Evolutionary conservation across 2,113 vertebrate genomes (phyloP).

Genomic region (Tachuris rubrigastra): DNA sequence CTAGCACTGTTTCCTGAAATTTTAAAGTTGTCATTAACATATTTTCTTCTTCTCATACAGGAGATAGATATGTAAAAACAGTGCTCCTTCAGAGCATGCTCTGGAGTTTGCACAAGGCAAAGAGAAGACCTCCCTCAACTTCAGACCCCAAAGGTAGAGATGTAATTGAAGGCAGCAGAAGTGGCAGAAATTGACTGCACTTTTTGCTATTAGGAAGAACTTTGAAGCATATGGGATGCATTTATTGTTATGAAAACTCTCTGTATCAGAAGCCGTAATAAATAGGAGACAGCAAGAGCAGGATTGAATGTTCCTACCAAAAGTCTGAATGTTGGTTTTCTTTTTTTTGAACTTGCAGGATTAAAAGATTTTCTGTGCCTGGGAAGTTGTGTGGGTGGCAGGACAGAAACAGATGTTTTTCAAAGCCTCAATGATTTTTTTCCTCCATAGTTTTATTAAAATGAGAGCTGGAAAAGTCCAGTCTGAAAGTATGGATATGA

Average conservation of each 20-base stretch:
- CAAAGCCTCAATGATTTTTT: neutral
- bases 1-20: neutral
- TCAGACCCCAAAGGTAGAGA: neutral
- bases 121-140: neutral
- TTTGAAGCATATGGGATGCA: neutral
- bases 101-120: neutral
- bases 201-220: neutral
- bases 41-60: neutral
- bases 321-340: neutral
- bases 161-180: neutral
- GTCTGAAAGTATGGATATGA: neutral
- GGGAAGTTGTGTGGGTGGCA: neutral
- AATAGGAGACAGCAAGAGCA: neutral
- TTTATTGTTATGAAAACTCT: conserved; percentile 33
- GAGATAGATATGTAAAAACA: neutral
- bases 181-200: neutral
- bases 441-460: neutral
- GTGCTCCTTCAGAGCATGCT: accelerated
- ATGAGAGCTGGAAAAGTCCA: neutral
- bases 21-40: neutral
- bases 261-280: neutral
- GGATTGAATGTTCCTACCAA: neutral
- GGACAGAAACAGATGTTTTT: neutral
- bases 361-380: neutral
- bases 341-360: neutral